phyloP scores from a whole-genome alignment of 1,140 invertebrate species.

The Drosophila littoralis region DNA sequence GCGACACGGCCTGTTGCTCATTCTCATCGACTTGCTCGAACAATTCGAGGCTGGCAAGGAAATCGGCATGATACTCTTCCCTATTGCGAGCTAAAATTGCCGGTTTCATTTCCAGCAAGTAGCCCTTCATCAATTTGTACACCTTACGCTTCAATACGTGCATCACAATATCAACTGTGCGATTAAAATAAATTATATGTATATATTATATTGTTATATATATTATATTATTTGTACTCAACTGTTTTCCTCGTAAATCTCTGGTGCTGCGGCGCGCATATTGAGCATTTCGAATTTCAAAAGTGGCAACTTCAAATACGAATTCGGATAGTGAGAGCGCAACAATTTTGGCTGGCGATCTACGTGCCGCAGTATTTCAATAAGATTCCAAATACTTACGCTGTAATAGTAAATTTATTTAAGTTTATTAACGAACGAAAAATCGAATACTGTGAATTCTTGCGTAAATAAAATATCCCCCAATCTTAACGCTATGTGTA shows the following conservation, averaged over 20 bases:
- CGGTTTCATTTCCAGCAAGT: slow-evolving; percentile 62
- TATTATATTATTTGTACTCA: slow-evolving; percentile 26
- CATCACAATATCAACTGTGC: slow-evolving; percentile 70
- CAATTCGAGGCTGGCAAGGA: slow-evolving; percentile 56
- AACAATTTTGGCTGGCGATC: slow-evolving; percentile 63
- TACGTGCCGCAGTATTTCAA: slow-evolving; percentile 73
- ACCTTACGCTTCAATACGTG: slow-evolving; percentile 70
- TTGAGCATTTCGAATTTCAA: slow-evolving; percentile 79
- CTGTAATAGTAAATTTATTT: slow-evolving; percentile 30
- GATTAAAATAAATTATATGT: no score
- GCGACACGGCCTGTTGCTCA: slow-evolving; percentile 24
- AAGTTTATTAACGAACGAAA: no score
- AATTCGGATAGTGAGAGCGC: slow-evolving; percentile 68
- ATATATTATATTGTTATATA: no score
- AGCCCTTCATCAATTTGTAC: slow-evolving; percentile 73
- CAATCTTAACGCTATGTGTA: no score
- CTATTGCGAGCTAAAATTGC: slow-evolving; percentile 46
- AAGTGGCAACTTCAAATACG: slow-evolving; percentile 73
- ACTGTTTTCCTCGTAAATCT: slow-evolving; percentile 76
- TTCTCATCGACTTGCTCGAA: slow-evolving; percentile 43
- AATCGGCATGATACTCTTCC: slow-evolving; percentile 70
- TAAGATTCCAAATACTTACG: slow-evolving; percentile 67
- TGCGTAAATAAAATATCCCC: no score
- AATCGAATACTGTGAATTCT: no score
- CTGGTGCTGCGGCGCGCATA: slow-evolving; percentile 74